Evolutionary conservation across 2,113 vertebrate genomes (phyloP), one percentile per base, ranked within the genome.

Genomic region (Saguinus midas): DNA sequence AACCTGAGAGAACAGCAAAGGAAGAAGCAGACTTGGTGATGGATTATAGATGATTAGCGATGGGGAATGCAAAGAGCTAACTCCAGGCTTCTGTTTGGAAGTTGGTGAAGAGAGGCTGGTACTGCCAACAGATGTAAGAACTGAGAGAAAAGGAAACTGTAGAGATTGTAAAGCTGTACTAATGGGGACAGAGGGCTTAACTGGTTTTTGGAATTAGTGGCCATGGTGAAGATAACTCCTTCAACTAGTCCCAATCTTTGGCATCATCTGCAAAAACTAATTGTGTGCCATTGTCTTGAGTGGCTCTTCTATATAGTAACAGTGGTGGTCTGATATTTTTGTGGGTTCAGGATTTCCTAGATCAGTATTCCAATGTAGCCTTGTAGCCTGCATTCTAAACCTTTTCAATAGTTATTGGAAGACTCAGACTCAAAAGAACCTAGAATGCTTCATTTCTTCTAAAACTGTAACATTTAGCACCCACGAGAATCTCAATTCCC

Each of bases 381-480:
- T 78, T 80, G 29, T 40, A 95, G 32, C 35, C 91, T 78, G 13
- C 18, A 21, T 55, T 12, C 66, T 87, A 23, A 9, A 12, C 21
- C 10, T 27, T 96, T 93, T 91, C 8, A 43, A 35, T 76, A 70
- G 66, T 70, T 83, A 93, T 50, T 93, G 61, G 86, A 95, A 72
- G 66, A 70, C 40, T 92, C 18, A 48, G 72, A 45, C 40, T 75
- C 84, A 64, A 64, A 88, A 87, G 17, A 80, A 64, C 21, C 76
- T 86, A 87, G 25, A 92, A 64, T 91, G 79, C 16, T 93, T 84
- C 68, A 43, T 90, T 84, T 93, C 79, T 83, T 80, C 93, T 87
- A 72, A 95, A 96, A 80, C 21, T 16, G 3, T 78, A 88, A 48
- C 8, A 88, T 2, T 43, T 92, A 83, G 58, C 1, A 29, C 3